Evolutionary conservation across 2,888 invertebrate species (phyloP).

Genomic region (Netelia fuscicornis): DNA sequence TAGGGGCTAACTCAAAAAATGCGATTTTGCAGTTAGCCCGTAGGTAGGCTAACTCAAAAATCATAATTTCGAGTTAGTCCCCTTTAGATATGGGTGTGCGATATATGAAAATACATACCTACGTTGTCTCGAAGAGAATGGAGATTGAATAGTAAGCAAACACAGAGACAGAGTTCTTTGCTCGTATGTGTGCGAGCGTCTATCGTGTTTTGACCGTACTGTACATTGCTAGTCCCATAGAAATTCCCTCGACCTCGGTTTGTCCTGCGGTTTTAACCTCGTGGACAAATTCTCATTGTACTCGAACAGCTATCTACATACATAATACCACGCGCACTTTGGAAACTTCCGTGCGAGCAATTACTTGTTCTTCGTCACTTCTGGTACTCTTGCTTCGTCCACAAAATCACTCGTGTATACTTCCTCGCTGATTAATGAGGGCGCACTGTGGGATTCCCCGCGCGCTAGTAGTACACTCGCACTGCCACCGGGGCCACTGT

Average conservation of each 20-base stretch:
- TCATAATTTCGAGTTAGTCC: too few relatives aligned
- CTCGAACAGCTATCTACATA: not conserved
- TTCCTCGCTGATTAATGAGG: constrained; percentile 56
- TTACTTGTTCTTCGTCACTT: constrained; percentile 52
- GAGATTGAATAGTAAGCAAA: too few relatives aligned
- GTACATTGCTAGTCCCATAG: too few relatives aligned
- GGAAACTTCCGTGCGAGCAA: constrained; percentile 41
- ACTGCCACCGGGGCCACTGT: not conserved
- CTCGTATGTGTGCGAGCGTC: too few relatives aligned
- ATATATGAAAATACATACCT: too few relatives aligned
- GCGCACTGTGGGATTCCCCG: constrained; percentile 36
- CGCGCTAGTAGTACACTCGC: constrained; percentile 9
- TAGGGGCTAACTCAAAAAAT: too few relatives aligned
- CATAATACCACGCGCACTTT: not conserved
- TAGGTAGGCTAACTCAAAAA: too few relatives aligned
- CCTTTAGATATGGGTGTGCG: too few relatives aligned
- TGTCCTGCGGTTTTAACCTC: constrained; percentile 28
- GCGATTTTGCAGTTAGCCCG: too few relatives aligned
- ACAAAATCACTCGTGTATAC: constrained; percentile 33
- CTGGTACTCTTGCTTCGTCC: constrained; percentile 38
- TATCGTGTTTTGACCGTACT: too few relatives aligned
- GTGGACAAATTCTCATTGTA: constrained; percentile 2
- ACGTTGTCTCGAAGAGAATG: too few relatives aligned
- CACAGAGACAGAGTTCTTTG: too few relatives aligned
- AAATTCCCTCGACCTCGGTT: constrained; percentile 11